These are phyloP conservation scores for Leucoma salicis DNA, from an alignment of 2,888 invertebrate genomes.

Conservation along the genomic window DNA sequence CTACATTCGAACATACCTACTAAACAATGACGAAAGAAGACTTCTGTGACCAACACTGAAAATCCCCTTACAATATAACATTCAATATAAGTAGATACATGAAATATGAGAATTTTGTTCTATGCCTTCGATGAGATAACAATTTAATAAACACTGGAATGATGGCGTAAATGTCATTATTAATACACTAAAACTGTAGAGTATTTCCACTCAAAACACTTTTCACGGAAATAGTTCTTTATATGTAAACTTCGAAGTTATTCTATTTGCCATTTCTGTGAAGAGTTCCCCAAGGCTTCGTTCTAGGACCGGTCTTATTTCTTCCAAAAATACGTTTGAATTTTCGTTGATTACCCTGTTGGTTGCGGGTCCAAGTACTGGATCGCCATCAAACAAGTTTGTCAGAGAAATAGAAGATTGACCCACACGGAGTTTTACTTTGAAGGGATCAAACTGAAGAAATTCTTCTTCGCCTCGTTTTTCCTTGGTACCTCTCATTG, in stretches of 20 bases:
- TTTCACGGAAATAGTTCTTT: conserved; percentile 85
- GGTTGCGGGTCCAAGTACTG: conserved; percentile 84
- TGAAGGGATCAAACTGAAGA: conserved; percentile 84
- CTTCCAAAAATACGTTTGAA: conserved; percentile 84
- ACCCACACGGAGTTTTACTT: conserved; percentile 82
- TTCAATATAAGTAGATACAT: background rate
- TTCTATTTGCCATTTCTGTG: conserved; percentile 86
- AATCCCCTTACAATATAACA: too few species aligned
- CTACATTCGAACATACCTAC: too few species aligned
- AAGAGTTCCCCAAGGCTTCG: conserved; percentile 84
- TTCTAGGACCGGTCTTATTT: conserved; percentile 86
- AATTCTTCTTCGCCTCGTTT: conserved; percentile 81
- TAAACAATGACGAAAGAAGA: too few species aligned
- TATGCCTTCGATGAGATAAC: conserved; percentile 10
- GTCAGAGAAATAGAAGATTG: conserved; percentile 83
- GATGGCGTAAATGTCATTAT: conserved; percentile 26
- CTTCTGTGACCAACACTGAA: too few species aligned
- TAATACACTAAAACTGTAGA: conserved; percentile 12
- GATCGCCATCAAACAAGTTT: conserved; percentile 86
- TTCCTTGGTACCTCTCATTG: conserved; percentile 83
- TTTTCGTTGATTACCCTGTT: conserved; percentile 86
- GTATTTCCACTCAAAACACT: conserved; percentile 9
- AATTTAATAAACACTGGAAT: conserved; percentile 5
- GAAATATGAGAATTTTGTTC: conserved; percentile 13
- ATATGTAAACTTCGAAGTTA: conserved; percentile 86